Evolutionary conservation across 2,113 vertebrate species (phyloP).

Genomic region (Nettapus auritus): DNA sequence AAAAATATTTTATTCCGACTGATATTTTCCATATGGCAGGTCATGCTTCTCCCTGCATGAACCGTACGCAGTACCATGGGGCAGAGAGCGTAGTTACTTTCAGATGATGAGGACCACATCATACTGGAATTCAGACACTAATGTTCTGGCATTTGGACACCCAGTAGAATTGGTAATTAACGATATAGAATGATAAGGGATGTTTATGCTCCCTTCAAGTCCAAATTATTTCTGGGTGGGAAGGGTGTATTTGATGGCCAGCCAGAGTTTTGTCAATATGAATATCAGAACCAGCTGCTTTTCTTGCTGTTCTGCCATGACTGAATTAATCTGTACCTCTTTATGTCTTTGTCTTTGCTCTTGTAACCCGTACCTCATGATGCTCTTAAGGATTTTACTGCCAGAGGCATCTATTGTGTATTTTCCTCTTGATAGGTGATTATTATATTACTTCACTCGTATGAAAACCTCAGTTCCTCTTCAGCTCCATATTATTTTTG

Average conservation of each 20-base stretch:
- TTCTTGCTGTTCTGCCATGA: constrained; percentile 36
- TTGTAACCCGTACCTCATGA: neutral
- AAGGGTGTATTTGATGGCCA: constrained; percentile 48
- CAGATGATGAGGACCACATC: neutral
- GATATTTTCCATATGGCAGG: constrained; percentile 45
- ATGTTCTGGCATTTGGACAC: neutral
- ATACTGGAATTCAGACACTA: neutral
- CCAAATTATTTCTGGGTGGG: constrained; percentile 26
- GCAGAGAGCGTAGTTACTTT: neutral
- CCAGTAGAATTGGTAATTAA: neutral
- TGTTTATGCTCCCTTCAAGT: constrained; percentile 32
- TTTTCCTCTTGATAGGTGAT: constrained; percentile 1
- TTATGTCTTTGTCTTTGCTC: neutral
- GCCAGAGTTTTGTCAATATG: constrained; percentile 52
- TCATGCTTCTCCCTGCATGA: constrained; percentile 9
- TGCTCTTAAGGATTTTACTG: neutral
- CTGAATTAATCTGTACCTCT: constrained; percentile 7
- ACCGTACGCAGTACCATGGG: neutral
- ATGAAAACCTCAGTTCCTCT: neutral
- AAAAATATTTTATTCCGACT: neutral
- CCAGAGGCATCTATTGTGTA: neutral
- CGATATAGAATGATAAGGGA: neutral
- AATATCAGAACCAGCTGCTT: constrained; percentile 63
- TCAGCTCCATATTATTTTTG: neutral
- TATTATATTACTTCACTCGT: neutral